These are phyloP conservation scores for Smithornis capensis DNA, from an alignment of 2,113 vertebrate species.

Conservation along the genomic window DNA sequence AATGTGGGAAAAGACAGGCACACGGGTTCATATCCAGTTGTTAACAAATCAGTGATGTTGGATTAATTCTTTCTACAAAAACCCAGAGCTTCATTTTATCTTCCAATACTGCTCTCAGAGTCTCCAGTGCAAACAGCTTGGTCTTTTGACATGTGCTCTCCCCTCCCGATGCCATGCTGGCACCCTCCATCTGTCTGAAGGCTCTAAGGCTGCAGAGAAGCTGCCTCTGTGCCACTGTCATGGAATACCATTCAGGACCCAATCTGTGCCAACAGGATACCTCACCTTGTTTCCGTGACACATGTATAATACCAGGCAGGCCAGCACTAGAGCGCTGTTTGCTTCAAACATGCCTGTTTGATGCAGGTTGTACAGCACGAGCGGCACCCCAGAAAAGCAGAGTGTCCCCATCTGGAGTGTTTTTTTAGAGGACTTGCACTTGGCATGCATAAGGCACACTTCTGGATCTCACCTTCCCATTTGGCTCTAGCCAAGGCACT, in stretches of 20 bases:
- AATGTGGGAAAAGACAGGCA: neutral
- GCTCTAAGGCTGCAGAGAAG: neutral
- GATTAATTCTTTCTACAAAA: neutral
- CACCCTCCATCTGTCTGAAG: neutral
- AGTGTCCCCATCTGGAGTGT: fast-evolving
- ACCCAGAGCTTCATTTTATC: neutral
- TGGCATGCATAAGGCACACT: fast-evolving
- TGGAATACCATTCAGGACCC: neutral
- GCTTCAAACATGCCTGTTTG: fast-evolving
- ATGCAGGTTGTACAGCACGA: neutral
- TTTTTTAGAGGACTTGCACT: neutral
- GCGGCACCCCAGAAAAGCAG: neutral
- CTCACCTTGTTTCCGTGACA: fast-evolving
- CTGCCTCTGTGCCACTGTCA: neutral
- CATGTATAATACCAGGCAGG: fast-evolving
- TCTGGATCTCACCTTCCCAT: neutral
- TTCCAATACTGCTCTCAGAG: neutral
- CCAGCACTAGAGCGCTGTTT: neutral
- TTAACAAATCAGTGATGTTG: neutral
- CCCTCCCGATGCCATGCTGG: neutral
- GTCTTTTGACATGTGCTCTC: neutral
- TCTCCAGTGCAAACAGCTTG: neutral
- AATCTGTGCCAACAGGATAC: neutral
- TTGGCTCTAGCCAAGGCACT: fast-evolving
- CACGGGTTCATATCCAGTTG: neutral